Evolutionary conservation across 2,797 vertebrate genomes (phyloP).

Genomic region (Gymnoscopelus braueri): DNA sequence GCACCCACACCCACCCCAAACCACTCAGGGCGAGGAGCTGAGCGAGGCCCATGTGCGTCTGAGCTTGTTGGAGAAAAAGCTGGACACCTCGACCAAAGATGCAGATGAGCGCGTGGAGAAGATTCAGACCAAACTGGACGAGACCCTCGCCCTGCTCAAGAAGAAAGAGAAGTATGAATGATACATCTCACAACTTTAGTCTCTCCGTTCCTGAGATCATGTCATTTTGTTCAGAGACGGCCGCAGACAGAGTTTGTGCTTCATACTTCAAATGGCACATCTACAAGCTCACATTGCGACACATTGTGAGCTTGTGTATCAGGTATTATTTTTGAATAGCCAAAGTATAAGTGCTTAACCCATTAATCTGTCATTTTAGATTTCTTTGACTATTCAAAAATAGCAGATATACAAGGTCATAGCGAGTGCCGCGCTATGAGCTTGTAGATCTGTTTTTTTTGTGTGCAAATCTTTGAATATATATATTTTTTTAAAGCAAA

Average conservation of each 20-base stretch:
- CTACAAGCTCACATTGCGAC: no score
- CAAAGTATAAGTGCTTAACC: no score
- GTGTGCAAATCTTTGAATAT: no score
- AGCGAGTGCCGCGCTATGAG: no score
- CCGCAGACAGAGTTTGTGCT: no score
- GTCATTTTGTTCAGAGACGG: neutral
- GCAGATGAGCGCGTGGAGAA: conserved; percentile 95
- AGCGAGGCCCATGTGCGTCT: conserved; percentile 94
- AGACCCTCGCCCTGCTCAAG: conserved; percentile 88
- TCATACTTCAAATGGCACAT: no score
- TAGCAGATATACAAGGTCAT: no score
- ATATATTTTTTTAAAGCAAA: no score
- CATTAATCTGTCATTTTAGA: no score
- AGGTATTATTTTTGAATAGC: neutral
- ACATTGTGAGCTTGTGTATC: neutral
- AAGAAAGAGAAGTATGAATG: conserved; percentile 94
- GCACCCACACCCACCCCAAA: neutral
- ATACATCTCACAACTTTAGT: neutral
- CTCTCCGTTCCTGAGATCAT: no score
- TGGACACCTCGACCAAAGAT: conserved; percentile 94
- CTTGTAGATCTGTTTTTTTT: no score
- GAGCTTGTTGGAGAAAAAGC: conserved; percentile 96
- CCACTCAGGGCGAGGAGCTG: conserved; percentile 90
- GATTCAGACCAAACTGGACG: conserved; percentile 92
- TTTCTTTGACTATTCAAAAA: no score